Evolutionary conservation across 2,113 vertebrate species (phyloP), one percentile per base, ranked within the genome.

Genomic region (Xerus inauris): DNA sequence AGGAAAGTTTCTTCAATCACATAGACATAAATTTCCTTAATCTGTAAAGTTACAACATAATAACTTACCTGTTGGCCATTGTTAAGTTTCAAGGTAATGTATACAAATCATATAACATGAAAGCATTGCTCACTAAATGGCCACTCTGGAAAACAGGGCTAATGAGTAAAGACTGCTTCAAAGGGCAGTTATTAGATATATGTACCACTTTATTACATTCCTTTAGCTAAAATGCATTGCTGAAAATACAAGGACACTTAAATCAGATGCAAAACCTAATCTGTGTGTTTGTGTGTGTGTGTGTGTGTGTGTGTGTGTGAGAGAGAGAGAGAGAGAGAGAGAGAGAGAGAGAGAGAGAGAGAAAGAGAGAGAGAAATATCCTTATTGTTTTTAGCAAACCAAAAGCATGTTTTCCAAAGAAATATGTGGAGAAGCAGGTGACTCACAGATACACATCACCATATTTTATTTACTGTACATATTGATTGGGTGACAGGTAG

Each of bases 141-240:
- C 26, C 45, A 0, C 26, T 40, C 71, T 65, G 32, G 51, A 93
- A 57, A 75, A n/a, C 24, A 73, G 19, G 3, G 59, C 30, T 62
- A 35, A 38, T 87, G 13, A 73, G n/a, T 38, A 64, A 83, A 57
- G 0, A 64, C 8, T 71, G 47, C 42, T 81, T 59, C 42, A 89
- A 85, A 30, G 8, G 10, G 32, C 57, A 80, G 19, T 35, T 35
- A 47, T 59, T 79, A 59, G 17, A 59, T 40, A 51, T 59, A 12
- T 84, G 28, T 65, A 82, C 11, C 14, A 72, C 32, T 83, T 69
- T 38, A 45, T 79, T 38, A 62, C 6, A 17, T 32, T 71, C 45
- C 47, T 87, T 59, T 93, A 92, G 51, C 76, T 85, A 85, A 84
- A 76, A 92, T 19, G n/a, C 32, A 87, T 84, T 87, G 83, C 30